Conservation (phyloP, 2,888 invertebrate genomes). For the Parnassius orleans region DNA sequence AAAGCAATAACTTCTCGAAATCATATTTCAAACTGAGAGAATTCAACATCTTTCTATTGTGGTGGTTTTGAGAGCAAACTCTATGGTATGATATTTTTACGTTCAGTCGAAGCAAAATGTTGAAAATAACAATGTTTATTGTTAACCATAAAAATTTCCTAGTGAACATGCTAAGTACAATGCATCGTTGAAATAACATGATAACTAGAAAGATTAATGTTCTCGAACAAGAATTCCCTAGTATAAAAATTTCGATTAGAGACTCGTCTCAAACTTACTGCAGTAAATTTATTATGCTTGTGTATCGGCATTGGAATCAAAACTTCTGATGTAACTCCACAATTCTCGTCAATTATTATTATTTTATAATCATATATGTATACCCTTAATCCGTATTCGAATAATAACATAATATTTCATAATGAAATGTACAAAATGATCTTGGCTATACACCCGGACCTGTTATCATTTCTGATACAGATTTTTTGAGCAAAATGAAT, state of each 20-base stretch:
- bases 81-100: slow-evolving; percentile 37
- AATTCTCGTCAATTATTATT: too few species aligned
- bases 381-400: too few species aligned
- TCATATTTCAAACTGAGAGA: too few species aligned
- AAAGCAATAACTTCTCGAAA: too few species aligned
- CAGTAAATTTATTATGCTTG: neutral
- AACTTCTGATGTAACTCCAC: neutral
- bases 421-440: too few species aligned
- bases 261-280: slow-evolving; percentile 15
- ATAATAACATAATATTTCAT: too few species aligned
- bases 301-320: slow-evolving; percentile 3
- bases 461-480: too few species aligned
- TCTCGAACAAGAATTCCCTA: slow-evolving; percentile 21
- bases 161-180: slow-evolving; percentile 1
- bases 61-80: neutral
- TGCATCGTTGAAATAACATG: slow-evolving; percentile 21
- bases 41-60: too few species aligned
- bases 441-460: too few species aligned
- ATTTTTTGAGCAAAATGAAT: too few species aligned
- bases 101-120: slow-evolving; percentile 67
- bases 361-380: too few species aligned
- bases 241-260: slow-evolving; percentile 20
- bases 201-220: slow-evolving; percentile 14
- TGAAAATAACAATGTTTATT: slow-evolving; percentile 64
- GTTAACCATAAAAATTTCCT: slow-evolving; percentile 52